These are phyloP conservation scores for Rhodinocichla rosea DNA, from an alignment of 2,113 vertebrate species.

Conservation along the genomic window DNA sequence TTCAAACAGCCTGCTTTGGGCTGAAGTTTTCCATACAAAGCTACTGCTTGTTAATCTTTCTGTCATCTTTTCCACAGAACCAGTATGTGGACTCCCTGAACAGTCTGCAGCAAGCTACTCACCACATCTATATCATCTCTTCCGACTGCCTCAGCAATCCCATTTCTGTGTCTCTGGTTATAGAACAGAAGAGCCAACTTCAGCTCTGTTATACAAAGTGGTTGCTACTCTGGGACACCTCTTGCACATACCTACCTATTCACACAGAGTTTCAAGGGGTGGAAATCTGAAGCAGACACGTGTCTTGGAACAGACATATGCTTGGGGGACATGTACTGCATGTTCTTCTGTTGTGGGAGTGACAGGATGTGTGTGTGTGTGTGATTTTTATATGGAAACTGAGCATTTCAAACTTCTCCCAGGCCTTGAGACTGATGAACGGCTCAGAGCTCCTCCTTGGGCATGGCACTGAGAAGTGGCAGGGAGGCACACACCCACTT, in stretches of 20 bases:
- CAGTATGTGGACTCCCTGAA: background rate
- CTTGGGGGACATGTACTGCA: too few relatives aligned
- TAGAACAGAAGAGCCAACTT: background rate
- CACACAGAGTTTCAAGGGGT: background rate
- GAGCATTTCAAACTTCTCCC: background rate
- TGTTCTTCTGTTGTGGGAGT: background rate
- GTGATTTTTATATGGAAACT: background rate
- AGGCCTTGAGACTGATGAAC: background rate
- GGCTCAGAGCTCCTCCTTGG: background rate
- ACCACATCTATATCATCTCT: background rate
- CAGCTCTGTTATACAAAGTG: background rate
- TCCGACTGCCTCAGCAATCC: background rate
- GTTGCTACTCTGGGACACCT: background rate
- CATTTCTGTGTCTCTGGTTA: background rate
- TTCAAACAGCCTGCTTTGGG: slow-evolving; percentile 18
- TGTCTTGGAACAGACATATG: accelerated
- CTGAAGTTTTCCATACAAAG: background rate
- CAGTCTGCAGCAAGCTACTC: background rate
- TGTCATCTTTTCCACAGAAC: slow-evolving; percentile 10
- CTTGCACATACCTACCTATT: background rate
- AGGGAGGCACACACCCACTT: background rate
- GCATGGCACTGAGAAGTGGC: background rate
- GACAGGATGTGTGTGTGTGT: accelerated
- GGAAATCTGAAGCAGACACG: background rate
- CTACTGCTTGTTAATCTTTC: background rate